These are phyloP conservation scores for Cheilosia pagana DNA, from an alignment of 2,888 invertebrate genomes.

Conservation along the genomic window DNA sequence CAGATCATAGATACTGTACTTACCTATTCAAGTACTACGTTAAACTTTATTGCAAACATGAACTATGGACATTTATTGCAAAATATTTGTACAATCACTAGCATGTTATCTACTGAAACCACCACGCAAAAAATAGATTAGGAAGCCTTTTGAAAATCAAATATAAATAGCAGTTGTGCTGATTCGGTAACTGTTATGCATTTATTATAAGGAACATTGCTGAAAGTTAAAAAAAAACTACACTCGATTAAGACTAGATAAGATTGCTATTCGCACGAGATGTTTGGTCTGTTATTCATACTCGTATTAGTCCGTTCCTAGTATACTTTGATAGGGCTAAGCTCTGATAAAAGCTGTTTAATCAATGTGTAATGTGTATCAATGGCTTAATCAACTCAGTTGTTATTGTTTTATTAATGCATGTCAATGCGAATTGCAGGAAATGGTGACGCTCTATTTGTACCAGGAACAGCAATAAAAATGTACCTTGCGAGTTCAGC, in stretches of 20 bases:
- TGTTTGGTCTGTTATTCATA: not conserved
- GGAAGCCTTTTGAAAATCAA: not conserved
- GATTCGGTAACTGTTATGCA: not conserved
- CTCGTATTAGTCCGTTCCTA: not conserved
- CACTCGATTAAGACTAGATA: constrained; percentile 9
- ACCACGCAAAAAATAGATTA: not conserved
- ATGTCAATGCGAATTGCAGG: too few species aligned
- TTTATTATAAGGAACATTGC: not conserved
- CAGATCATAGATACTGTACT: too few species aligned
- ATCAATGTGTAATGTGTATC: not conserved
- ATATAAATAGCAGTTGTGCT: not conserved
- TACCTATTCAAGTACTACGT: too few species aligned
- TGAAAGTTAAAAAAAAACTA: not conserved
- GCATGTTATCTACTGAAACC: too few species aligned
- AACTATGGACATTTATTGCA: too few species aligned
- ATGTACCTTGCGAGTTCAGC: too few species aligned
- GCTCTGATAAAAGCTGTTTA: not conserved
- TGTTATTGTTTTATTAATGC: too few species aligned
- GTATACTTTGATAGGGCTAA: not conserved
- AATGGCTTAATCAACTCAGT: too few species aligned
- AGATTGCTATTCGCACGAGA: constrained; percentile 4
- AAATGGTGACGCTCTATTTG: too few species aligned
- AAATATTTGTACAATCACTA: too few species aligned
- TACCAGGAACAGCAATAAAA: too few species aligned
- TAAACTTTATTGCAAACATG: too few species aligned